Conservation (phyloP, 2,888 invertebrate species). For the Idaea aversata region DNA sequence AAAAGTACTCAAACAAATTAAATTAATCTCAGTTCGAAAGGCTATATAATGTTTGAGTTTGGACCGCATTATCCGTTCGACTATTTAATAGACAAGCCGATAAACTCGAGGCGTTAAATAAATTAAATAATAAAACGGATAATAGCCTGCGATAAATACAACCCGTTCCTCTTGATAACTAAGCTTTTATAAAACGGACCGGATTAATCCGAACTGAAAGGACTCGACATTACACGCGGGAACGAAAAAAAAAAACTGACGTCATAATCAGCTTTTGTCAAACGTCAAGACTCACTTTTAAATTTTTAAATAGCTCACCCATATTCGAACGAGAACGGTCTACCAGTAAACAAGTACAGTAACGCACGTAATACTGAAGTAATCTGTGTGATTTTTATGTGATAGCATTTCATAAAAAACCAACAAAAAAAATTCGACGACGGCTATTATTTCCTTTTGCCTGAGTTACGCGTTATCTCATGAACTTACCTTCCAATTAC, state of each 20-base stretch:
- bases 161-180: slow-evolving; percentile 76
- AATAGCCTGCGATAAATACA: slow-evolving; percentile 77
- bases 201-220: slow-evolving; percentile 78
- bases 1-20: slow-evolving; percentile 42
- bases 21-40: slow-evolving; percentile 37
- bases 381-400: not conserved
- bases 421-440: no score
- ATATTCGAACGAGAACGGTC: slow-evolving; percentile 39
- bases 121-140: slow-evolving; percentile 80
- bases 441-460: slow-evolving; percentile 35
- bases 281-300: slow-evolving; percentile 71
- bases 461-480: slow-evolving; percentile 52
- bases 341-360: slow-evolving; percentile 27
- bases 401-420: not conserved
- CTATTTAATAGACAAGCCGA: slow-evolving; percentile 76
- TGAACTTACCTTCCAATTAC: slow-evolving; percentile 71
- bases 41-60: slow-evolving; percentile 61
- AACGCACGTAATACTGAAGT: slow-evolving; percentile 11
- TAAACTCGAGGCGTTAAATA: slow-evolving; percentile 75
- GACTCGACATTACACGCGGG: slow-evolving; percentile 54
- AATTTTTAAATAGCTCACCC: slow-evolving; percentile 68
- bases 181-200: slow-evolving; percentile 76
- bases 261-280: slow-evolving; percentile 80
- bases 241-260: slow-evolving; percentile 71
- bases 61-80: slow-evolving; percentile 70